Percentiles rank a stretch among this genome's conserved stretches.
phyloP scores from a whole-genome alignment of 1,140 invertebrate species.

The Drosophila ambigua region DNA sequence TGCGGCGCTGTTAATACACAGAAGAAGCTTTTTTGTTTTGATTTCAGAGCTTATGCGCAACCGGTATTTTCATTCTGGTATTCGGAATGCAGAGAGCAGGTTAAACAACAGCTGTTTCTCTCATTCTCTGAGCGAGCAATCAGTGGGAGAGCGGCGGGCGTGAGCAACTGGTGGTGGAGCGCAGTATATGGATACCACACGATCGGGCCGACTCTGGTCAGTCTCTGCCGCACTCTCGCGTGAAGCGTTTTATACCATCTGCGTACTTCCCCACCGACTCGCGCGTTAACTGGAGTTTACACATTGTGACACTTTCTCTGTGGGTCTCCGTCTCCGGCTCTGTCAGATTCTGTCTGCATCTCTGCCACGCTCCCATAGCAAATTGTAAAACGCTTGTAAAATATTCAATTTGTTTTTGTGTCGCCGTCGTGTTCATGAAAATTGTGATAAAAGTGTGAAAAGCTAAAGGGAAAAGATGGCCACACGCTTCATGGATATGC shows the following conservation, averaged over 20 bases:
- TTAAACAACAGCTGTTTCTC: slow-evolving; percentile 16
- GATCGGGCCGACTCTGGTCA: slow-evolving; percentile 48
- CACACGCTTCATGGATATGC: slow-evolving; percentile 64
- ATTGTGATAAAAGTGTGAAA: slow-evolving; percentile 8
- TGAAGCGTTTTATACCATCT: slow-evolving; percentile 22
- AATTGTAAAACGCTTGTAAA: slow-evolving; percentile 13
- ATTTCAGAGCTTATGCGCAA: neutral
- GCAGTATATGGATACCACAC: slow-evolving; percentile 8
- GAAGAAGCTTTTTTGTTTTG: neutral
- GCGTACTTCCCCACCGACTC: slow-evolving; percentile 12
- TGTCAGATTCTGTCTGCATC: neutral
- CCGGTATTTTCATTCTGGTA: too few relatives aligned
- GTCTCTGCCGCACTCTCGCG: slow-evolving; percentile 47
- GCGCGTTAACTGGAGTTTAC: slow-evolving; percentile 20
- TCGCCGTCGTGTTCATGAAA: slow-evolving; percentile 17
- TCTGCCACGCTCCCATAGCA: neutral
- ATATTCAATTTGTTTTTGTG: slow-evolving; percentile 17
- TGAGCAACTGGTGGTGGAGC: too few relatives aligned
- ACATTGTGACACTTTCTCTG: slow-evolving; percentile 53
- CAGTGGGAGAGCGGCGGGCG: neutral
- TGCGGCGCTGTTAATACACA: neutral
- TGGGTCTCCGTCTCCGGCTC: neutral
- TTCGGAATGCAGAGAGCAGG: slow-evolving; percentile 8
- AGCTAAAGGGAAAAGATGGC: slow-evolving; percentile 40
- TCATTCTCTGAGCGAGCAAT: slow-evolving; percentile 1